phyloP scores from a whole-genome alignment of 2,797 vertebrate species.

The Pygocentrus nattereri region DNA sequence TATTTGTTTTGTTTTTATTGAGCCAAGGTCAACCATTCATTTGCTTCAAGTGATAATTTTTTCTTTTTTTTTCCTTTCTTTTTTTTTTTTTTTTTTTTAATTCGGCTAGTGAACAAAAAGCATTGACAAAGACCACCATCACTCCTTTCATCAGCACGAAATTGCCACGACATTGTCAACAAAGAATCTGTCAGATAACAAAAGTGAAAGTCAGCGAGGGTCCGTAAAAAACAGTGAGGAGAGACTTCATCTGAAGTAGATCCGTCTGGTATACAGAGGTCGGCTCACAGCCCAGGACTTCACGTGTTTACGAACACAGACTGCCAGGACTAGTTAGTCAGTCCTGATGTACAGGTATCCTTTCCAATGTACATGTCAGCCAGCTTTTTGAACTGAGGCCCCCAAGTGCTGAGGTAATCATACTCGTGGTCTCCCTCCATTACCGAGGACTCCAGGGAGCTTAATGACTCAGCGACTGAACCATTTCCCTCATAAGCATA shows the following conservation, averaged over 20 bases:
- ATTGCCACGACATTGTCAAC: constrained; percentile 56
- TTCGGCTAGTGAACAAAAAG: constrained; percentile 51
- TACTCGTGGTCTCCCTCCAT: constrained; percentile 87
- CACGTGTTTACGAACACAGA: neutral
- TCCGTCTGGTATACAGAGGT: constrained; percentile 9
- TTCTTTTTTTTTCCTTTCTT: constrained; percentile 32
- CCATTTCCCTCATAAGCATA: constrained; percentile 88
- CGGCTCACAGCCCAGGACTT: constrained; percentile 4
- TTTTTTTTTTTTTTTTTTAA: neutral
- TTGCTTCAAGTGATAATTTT: constrained; percentile 12
- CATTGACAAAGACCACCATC: constrained; percentile 58
- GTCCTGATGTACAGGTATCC: constrained; percentile 74
- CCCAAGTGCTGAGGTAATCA: constrained; percentile 89
- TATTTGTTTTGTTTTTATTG: too few relatives aligned
- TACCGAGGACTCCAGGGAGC: constrained; percentile 83
- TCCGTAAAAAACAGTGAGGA: constrained; percentile 48
- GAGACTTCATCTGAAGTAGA: constrained; percentile 4
- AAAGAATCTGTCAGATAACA: constrained; percentile 45
- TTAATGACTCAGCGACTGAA: constrained; percentile 86
- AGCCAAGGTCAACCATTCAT: constrained; percentile 18
- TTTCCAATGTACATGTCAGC: constrained; percentile 87
- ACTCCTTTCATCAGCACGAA: constrained; percentile 58
- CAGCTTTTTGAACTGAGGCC: constrained; percentile 86
- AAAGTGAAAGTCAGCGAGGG: constrained; percentile 46
- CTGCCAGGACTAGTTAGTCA: neutral